Evolutionary conservation across 2,797 vertebrate genomes (phyloP), one percentile per base, ranked within the genome.

Genomic region (Malacoctenus gilli): DNA sequence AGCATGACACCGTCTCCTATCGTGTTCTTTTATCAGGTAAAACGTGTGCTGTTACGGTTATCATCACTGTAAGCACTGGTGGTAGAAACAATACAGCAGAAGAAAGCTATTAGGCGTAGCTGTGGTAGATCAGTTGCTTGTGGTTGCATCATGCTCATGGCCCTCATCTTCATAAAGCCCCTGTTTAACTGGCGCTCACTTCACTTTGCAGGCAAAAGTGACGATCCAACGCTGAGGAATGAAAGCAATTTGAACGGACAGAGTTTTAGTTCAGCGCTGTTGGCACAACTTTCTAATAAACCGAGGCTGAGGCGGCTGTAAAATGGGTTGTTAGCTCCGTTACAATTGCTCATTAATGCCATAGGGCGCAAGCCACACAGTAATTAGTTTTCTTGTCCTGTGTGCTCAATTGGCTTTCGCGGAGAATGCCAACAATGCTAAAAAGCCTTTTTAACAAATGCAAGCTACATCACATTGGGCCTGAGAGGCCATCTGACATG

Each of bases 331-430:
- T 79, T 77, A 68, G 47, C 55, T 38, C 55, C 47, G 46, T 59
- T 75, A 59, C 64, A 67, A 64, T 72, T 55, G 49, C 60, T 77
- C 58, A 68, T 80, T 69, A 68, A 70, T 67, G 48, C 41, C 62
- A 51, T 14, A 41, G 55, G 57, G 60, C 11, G 7, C 38, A 10
- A 71, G 62, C 46, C 42, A 59, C 61, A 52, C 16, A 0, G 47
- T 72, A 65, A 81, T 81, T 74, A 64, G 64, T 76, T 65, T 68
- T 57, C 77, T 78, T 68, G 59, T 74, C 46, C 60, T 60, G 57
- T 76, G 59, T 66, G 56, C 53, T 64, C 58, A 75, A 57, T 66
- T 81, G 68, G 48, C 59, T 81, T 77, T 62, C 67, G 18, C 39
- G 23, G 46, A 67, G 43, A 67, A 70, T 54, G 57, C 51, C 60